Base-by-base conservation (phyloP, 2,797 vertebrate genomes). In the Furcifer pardalis region DNA sequence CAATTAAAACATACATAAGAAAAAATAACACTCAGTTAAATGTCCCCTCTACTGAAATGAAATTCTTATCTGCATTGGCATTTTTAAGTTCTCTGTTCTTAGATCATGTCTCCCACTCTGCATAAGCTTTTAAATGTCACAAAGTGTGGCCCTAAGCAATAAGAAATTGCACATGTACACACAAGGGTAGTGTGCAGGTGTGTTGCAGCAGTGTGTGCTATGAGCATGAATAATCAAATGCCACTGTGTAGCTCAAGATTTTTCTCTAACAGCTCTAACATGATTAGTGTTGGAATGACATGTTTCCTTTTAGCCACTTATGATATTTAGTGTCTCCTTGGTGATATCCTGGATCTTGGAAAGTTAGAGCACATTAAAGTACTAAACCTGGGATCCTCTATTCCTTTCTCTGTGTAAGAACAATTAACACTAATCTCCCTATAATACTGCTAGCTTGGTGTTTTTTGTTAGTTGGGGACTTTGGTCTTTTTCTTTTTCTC, bases 271-370 rank as follows among this genome's bases (percentile, higher is more conserved):
- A 13, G 10, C 8, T 42, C 1, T 88, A 86, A 87, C 30, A 9
- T 89, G 89, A 10, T 7, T 78, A 21, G 0, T 27, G 87, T 90
- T 89, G 91, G 90, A 88, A 68, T 52, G 87, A 84, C 90, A 93
- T 19, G 3, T 9, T 81, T 86, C 85, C 91, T 92, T 19, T 86
- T 7, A 92, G 90, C 91, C 88, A 87, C n/a, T 46, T 86, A 56
- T 92, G 92, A 89, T 93, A 92, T 93, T 94, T 90, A 84, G 72
- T 66, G 77, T 94, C 91, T 78, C 91, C 90, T 92, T 92, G 92
- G 92, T 91, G 92, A 94, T 91, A 83, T 81, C 27, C 88, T 86
- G 89, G 27, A 73, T 13, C 90, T 88, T 87, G 83, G 79, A 88
- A 93, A 92, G 87, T 91, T 91, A 92, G 84, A 81, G 85, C 65